A percentile compares a stretch with the other conserved stretches of the same genome.
These are phyloP conservation scores for Octopus sinensis DNA, from an alignment of 1,140 invertebrate genomes.

Conservation along the genomic window DNA sequence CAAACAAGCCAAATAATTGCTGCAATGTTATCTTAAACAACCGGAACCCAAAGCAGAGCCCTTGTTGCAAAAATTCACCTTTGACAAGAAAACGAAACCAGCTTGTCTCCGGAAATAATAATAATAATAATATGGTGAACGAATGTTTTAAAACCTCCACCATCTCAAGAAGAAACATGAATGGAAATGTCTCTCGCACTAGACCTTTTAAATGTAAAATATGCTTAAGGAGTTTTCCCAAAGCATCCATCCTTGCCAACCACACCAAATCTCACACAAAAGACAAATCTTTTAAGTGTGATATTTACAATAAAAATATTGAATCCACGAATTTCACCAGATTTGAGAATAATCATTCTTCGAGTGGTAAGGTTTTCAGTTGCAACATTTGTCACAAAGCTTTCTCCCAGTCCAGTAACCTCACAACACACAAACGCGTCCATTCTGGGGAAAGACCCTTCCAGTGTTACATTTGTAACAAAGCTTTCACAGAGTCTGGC, in stretches of 20 bases:
- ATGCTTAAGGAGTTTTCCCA: neutral
- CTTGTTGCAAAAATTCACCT: too few relatives aligned
- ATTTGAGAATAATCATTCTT: conserved; percentile 18
- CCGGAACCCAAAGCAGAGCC: too few relatives aligned
- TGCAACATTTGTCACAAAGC: neutral
- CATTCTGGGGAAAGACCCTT: conserved; percentile 30
- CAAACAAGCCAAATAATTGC: too few relatives aligned
- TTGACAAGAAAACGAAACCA: too few relatives aligned
- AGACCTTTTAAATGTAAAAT: neutral
- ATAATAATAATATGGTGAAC: too few relatives aligned
- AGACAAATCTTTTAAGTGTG: conserved; percentile 19
- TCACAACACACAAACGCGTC: neutral
- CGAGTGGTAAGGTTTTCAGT: conserved; percentile 32
- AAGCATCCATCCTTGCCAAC: neutral
- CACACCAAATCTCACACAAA: conserved; percentile 12
- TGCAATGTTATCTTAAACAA: too few relatives aligned
- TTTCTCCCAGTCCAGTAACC: neutral
- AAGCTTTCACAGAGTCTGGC: conserved; percentile 18
- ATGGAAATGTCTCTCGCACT: too few relatives aligned
- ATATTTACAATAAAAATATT: neutral
- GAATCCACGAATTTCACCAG: neutral
- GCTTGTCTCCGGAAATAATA: too few relatives aligned
- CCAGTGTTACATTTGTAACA: conserved; percentile 24
- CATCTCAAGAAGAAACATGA: too few relatives aligned
- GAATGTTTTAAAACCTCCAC: too few relatives aligned